These are phyloP conservation scores for Glossosoma conforme DNA, from an alignment of 1,140 invertebrate genomes.

Conservation along the genomic window DNA sequence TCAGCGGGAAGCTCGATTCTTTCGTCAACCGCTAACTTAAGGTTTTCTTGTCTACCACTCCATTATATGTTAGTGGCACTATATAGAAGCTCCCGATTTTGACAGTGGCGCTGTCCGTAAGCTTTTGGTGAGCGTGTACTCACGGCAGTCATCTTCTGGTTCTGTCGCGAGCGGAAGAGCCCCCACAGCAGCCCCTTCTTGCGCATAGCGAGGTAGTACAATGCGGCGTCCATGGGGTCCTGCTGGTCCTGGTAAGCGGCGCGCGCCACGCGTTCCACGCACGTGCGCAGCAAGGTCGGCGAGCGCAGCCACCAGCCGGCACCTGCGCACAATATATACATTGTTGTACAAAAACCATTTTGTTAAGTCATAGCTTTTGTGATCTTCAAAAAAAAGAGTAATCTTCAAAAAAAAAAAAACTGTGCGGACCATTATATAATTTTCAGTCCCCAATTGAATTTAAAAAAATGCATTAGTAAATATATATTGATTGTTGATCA, in stretches of 20 bases:
- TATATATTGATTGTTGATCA: too few species aligned
- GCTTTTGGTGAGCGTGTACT: too few species aligned
- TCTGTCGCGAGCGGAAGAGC: constrained; percentile 81
- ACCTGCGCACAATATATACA: constrained; percentile 45
- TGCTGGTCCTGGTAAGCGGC: constrained; percentile 83
- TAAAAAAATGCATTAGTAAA: not conserved
- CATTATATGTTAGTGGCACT: too few species aligned
- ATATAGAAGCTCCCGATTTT: too few species aligned
- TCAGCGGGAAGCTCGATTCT: too few species aligned
- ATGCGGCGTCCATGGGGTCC: constrained; percentile 94
- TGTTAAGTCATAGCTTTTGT: too few species aligned
- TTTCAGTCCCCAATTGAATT: not conserved
- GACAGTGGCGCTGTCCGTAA: too few species aligned
- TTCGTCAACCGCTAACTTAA: too few species aligned
- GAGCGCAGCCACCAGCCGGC: constrained; percentile 97
- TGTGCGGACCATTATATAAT: too few species aligned
- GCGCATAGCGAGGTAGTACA: constrained; percentile 98
- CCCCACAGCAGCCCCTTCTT: constrained; percentile 97
- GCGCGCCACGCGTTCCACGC: constrained; percentile 93
- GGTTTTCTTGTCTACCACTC: not conserved
- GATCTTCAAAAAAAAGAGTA: too few species aligned
- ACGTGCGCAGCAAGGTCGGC: constrained; percentile 72
- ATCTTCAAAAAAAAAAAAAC: too few species aligned
- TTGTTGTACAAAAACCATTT: not conserved
- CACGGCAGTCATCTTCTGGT: constrained; percentile 83